These are phyloP conservation scores for Fregata magnificens DNA, from an alignment of 2,113 vertebrate species.

Conservation along the genomic window DNA sequence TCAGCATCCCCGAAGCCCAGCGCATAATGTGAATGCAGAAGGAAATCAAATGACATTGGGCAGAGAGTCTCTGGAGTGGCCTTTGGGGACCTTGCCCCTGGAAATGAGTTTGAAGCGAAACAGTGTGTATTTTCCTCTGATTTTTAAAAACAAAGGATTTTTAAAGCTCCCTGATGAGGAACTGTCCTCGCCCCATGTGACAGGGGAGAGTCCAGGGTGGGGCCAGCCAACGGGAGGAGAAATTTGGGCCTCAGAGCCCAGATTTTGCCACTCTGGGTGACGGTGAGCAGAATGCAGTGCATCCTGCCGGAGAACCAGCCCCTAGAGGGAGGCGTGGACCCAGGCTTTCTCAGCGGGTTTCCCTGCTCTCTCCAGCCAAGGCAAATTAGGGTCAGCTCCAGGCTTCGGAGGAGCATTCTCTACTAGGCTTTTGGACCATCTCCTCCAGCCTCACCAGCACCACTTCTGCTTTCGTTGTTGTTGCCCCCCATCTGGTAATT, in stretches of 20 bases:
- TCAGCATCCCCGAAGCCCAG: background rate
- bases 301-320: background rate
- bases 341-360: background rate
- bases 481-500: background rate
- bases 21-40: background rate
- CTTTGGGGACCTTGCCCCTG: background rate
- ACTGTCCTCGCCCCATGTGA: background rate
- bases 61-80: background rate
- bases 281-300: fast-evolving
- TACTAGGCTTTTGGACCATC: background rate
- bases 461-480: background rate
- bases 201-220: background rate
- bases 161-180: background rate
- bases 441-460: background rate
- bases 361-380: background rate
- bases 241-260: background rate
- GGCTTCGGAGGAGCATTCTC: background rate
- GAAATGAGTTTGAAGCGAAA: background rate
- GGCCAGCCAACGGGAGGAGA: background rate
- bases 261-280: background rate
- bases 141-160: background rate
- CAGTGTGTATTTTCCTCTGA: background rate
- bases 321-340: background rate
- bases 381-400: background rate
- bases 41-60: background rate